Evolutionary conservation across 2,113 vertebrate species (phyloP).

Genomic region (Pongo pygmaeus): DNA sequence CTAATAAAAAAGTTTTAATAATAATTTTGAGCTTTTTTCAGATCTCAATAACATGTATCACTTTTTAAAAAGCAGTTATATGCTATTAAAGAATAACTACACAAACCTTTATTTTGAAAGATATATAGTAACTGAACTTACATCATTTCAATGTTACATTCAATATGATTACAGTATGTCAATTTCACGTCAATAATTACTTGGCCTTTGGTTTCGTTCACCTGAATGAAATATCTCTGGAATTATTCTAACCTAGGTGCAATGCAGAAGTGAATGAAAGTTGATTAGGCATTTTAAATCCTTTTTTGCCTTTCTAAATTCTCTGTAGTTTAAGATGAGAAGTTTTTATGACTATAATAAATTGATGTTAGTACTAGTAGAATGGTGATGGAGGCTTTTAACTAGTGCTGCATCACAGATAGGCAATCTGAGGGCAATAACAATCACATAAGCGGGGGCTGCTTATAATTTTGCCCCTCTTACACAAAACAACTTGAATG

Average conservation of each 20-base stretch:
- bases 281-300: not conserved
- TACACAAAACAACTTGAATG: not conserved
- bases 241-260: not conserved
- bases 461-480: not conserved
- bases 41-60: not conserved
- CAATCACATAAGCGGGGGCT: too few species aligned
- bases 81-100: not conserved
- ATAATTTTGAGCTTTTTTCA: not conserved
- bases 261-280: not conserved
- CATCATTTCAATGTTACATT: not conserved
- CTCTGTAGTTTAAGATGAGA: not conserved
- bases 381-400: not conserved
- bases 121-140: not conserved
- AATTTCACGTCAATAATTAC: not conserved
- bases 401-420: not conserved
- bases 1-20: not conserved
- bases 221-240: not conserved
- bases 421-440: accelerated
- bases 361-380: not conserved
- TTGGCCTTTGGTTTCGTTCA: not conserved
- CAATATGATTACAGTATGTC: not conserved
- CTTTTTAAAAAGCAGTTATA: not conserved
- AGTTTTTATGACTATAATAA: not conserved
- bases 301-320: not conserved
- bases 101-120: not conserved